Base-by-base conservation (phyloP, 2,888 invertebrate genomes). In the Ametastegia equiseti region DNA sequence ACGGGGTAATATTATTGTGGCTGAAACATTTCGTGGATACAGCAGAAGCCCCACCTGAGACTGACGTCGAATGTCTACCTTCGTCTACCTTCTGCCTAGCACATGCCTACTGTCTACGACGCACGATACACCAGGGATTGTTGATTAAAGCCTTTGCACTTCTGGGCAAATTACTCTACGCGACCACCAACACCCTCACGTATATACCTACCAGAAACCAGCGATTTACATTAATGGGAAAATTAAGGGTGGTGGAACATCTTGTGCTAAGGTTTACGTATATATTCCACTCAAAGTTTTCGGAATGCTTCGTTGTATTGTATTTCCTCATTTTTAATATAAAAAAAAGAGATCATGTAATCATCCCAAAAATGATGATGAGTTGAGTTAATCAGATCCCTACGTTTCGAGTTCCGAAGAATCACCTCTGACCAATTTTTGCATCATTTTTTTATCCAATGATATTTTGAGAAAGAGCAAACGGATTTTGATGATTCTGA, bases 21-120 rank as follows among this genome's bases (percentile, higher is more conserved):
- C 27, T 60, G 2, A 27, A 60, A 27, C 27, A 60, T 60, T 30
- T 15, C 15, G 30, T 30, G 15, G 54, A 27, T 30, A 13, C 23
- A 42, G 42, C 30, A 11, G 47, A 27, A 15, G 71, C 27, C 4
- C 30, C n/a, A 71, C 71, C 71, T 71, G 71, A 47, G 47, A n/a
- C 47, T 47, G 71, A 71, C 47, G 71, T 71, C 47, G 42, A 71
- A 11, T 1, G 71, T 71, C 45, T 71, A 71, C 71, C 71, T 45
- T 71, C 71, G 71, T 71, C 45, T 71, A 6, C 23, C 47, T 30
- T 42, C 47, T 47, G 39, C 39, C 67, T 45, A 45, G 23, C 13
- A 13, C 23, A 60, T 60, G 6, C n/a, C 63, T 23, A 30, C 11
- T 19, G 19, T 19, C 9, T 36, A 67, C 39, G 19, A 9, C 36